Evolutionary conservation across 2,888 invertebrate species (phyloP).

Genomic region (Anticlea derivata): DNA sequence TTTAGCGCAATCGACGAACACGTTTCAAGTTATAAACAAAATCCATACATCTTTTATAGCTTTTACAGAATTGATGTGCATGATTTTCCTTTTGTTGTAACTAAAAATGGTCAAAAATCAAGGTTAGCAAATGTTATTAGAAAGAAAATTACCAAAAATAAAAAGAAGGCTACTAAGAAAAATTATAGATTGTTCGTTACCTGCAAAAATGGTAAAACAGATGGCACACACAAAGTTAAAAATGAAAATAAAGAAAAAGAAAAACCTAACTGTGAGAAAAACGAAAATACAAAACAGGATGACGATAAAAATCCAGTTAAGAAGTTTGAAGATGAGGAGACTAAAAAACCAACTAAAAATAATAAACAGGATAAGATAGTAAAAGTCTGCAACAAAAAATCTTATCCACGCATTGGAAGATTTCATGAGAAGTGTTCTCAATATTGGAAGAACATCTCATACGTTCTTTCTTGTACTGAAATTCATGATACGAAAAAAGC

Average conservation of each 20-base stretch:
- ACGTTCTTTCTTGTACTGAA: slow-evolving; percentile 28
- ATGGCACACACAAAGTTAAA: background rate
- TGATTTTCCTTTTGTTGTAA: slow-evolving; percentile 1
- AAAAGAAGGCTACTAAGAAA: slow-evolving; percentile 5
- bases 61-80: slow-evolving; percentile 16
- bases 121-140: slow-evolving; percentile 15
- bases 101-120: slow-evolving; percentile 10
- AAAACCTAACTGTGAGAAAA: background rate
- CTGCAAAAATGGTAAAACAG: slow-evolving; percentile 1
- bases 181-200: background rate
- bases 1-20: background rate
- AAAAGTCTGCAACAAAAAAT: background rate
- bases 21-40: background rate
- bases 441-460: slow-evolving; percentile 42
- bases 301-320: background rate
- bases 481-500: slow-evolving; percentile 22
- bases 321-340: background rate
- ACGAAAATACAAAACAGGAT: slow-evolving; percentile 4
- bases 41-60: slow-evolving; percentile 1
- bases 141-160: slow-evolving; percentile 13
- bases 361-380: background rate
- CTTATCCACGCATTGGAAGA: background rate
- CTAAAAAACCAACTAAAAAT: background rate
- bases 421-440: slow-evolving; percentile 23
- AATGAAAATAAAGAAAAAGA: background rate